Evolutionary conservation across 2,113 vertebrate species (phyloP), one percentile per base, ranked within the genome.

Genomic region (Ceyx cyanopectus): DNA sequence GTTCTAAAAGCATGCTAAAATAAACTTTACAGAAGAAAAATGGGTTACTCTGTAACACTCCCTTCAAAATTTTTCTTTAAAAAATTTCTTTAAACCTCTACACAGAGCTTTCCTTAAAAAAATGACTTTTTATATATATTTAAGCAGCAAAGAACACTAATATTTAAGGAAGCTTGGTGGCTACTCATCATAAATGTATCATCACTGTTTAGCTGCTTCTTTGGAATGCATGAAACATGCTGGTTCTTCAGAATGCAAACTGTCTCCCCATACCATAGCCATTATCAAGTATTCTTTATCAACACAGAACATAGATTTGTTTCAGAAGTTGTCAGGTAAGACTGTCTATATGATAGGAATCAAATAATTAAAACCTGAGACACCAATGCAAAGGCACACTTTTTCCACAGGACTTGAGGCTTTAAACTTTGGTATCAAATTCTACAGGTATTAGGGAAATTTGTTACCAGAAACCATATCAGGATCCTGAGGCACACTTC

Each of bases 281-380:
- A 43, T 68, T 21, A 81, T 4, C 12, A 23, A 27, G 34, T 24
- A 58, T 34, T 80, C 17, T 60, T 46, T 45, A 72, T 6, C 65
- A 78, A 75, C 20, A 50, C 13, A 23, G 7, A 74, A 84, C 18
- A 70, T 11, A 21, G 6, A 4, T 34, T 48, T 41, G 48, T 37
- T 30, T 30, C n/a, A 32, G 37, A 15, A 81, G n/a, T 18, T 3
- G n/a, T 5, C 50, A 43, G 27, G 1, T 4, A 19, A 45, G 62
- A 66, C 0, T 46, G 14, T 19, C 7, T 27, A 7, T 5, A 40
- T 1, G 9, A 61, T 8, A 46, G 41, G 1, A 10, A 40, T 3
- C 0, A 23, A 69, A 2, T 5, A 32, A 13, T 61, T 41, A 1
- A 6, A 19, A 40, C 0, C 0, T 34, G 30, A 6, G 9, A 58